Evolutionary conservation across 2,113 vertebrate genomes (phyloP), one percentile per base, ranked within the genome.

Genomic region (Orthonyx spaldingii): DNA sequence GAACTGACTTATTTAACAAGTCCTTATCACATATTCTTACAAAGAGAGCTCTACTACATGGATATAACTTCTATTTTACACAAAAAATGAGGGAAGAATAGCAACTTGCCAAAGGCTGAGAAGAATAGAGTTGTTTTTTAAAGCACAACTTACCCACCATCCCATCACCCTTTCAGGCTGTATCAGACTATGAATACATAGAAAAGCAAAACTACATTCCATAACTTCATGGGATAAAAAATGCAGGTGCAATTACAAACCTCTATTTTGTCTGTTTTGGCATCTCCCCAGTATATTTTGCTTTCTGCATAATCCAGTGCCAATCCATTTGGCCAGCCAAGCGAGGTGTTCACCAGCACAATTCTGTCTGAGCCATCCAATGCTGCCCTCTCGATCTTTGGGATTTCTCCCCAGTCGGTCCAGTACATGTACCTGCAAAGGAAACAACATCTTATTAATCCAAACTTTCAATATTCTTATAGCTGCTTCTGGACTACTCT

Each of bases 241-340:
- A 89, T 17, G 16, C 60, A 95, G 79, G 63, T 70, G 32, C 28
- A 95, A 78, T 57, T 79, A 97, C 98, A 97, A 97, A 98, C 98
- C 98, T 98, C 98, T 90, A 98, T 98, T 97, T 98, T 99, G 96
- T 99, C 99, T 0, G 99, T 99, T 98, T 99, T 99, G 93, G 99
- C 99, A 93, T 99, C 99, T 64, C 99, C 99, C 99, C 99, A 99
- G 98, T 99, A 99, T 94, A 99, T 99, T 78, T 98, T 99, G 85
- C 97, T 98, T 86, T 99, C 98, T 4, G 96, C 92, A 66, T 99
- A 99, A 98, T 99, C 99, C 87, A 99, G 91, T 2, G 99, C 99
- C 90, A 99, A 97, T 12, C 99, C 99, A 65, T 99, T 99, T 74
- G 99, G 99, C 99, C 99, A 99, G 20, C 99, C 99, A 79, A 99